Base-by-base conservation (phyloP, 1,140 invertebrate genomes). In the Nasonia giraulti region DNA sequence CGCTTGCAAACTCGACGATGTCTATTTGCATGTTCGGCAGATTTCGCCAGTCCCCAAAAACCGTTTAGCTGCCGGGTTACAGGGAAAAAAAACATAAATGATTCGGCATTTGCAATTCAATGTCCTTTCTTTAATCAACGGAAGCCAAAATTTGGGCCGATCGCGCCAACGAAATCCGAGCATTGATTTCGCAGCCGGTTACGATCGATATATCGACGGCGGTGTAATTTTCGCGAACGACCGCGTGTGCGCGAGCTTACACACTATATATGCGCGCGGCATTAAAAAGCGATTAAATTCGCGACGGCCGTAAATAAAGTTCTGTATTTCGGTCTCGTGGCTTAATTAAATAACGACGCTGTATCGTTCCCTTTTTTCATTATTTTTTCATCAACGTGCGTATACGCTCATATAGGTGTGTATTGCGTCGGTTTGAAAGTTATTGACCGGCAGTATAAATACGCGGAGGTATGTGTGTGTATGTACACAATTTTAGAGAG, bases 241-340 rank as follows among this genome's bases (percentile, higher is more conserved):
- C 2, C 20, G 50, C 20, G 55, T 5, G 6, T 0, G 14, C 1
- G 47, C 55, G 55, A 5, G 7, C 1, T n/a, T n/a, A 50, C 12
- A 50, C 12, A 17, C 3, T 44, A 44, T 44, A 40, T 40, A 44
- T 44, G 40, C 20, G 17, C 55, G 20, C 2, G 55, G 17, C 17
- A 62, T 62, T 62, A 62, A 62, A 62, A 62, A 62, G 14, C 55
- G 55, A 62, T 62, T 62, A 62, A 62, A 62, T 62, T 62, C 55
- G 6, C 20, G 55, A 5, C 20, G 14, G 17, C 20, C 55, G 6
- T n/a, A 62, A 62, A 62, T 50, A 62, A 62, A 62, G 55, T n/a
- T 62, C 20, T 62, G 6, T n/a, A n/a, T n/a, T 20, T n/a, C 17
- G 6, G 27, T 27, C 20, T 5, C 55, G 17, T 20, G 55, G 17